Evolutionary conservation across 35 echinoderm and acorn worm species (phyloP), one percentile per base, ranked within the genome.

Genomic region (Strongylocentrotus purpuratus): DNA sequence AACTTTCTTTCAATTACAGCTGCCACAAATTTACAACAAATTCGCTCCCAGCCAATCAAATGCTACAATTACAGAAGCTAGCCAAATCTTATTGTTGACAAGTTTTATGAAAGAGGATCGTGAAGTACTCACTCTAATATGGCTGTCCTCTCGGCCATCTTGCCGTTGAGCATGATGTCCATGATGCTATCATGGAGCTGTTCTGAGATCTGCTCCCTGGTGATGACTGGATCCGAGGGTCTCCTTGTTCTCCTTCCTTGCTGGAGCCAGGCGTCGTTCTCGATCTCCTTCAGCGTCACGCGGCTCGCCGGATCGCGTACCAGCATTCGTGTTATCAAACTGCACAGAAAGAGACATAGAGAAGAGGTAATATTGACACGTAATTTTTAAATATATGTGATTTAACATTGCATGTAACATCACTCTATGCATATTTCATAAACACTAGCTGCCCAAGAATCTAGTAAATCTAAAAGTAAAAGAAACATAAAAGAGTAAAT

Each of bases 271-370:
- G 96, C 94, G 45, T 97, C 95, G 96, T 98, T 98, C 85, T 98
- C 96, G 60, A 99, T 99, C 45, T 97, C 94, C 32, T 94, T 48
- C 33, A 99, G 60, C 31, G 94, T 98, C 41, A 88, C 89, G 10
- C 98, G 70, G 31, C 94, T 97, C 31, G 87, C 94, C 4, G 98
- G 98, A 4, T 99, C 97, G 32, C 97, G 96, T 90, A 98, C 96
- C 17, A 99, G 93, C 97, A 99, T 98, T 33, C 92, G 91, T 31
- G 96, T 91, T 94, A 99, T 99, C 12, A 99, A 90, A 95, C 98
- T 99, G 95, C 13, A 85, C 71, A 47, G 45, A 25, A 13, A 89
- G 32, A 89, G 25, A 86, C 8, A 28, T 31, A 89, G 5, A 46
- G 45, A 41, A 35, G 31, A 31, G 87, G 87, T 31, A 31, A 55